Percentiles rank a stretch among this genome's conserved stretches.
Evolutionary conservation across 2,888 invertebrate species (phyloP).

Genomic region (Drosophila histrio): DNA sequence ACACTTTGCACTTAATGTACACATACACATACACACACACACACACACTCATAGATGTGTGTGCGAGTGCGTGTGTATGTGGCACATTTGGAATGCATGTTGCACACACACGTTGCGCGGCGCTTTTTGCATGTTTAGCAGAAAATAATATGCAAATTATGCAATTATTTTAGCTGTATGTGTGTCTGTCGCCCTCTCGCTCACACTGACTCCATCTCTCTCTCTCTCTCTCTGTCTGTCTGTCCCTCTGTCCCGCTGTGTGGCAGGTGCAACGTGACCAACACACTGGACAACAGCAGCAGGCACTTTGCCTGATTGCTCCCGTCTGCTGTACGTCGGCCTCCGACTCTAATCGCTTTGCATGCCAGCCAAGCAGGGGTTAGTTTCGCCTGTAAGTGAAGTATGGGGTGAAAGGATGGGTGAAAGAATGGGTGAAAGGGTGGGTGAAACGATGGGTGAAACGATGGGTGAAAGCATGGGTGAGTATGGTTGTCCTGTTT

Average conservation of each 20-base stretch:
- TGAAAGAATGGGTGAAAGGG: not conserved
- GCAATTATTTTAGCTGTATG: slow-evolving; percentile 77
- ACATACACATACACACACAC: slow-evolving; percentile 32
- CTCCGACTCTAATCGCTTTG: slow-evolving; percentile 68
- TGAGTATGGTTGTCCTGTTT: not conserved
- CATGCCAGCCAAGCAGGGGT: slow-evolving; percentile 31
- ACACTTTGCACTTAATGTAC: slow-evolving; percentile 78
- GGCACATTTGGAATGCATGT: slow-evolving; percentile 69
- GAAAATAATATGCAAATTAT: slow-evolving; percentile 81
- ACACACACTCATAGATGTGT: not conserved
- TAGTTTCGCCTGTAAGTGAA: not conserved
- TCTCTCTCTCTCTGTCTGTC: not conserved
- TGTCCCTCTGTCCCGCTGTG: slow-evolving; percentile 19
- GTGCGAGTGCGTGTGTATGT: not conserved
- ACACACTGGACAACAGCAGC: slow-evolving; percentile 49
- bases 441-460: too few relatives aligned
- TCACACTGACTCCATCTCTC: not conserved
- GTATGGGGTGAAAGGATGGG: not conserved
- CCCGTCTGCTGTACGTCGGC: slow-evolving; percentile 71
- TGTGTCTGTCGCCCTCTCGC: slow-evolving; percentile 23
- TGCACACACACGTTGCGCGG: slow-evolving; percentile 68
- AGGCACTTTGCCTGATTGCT: slow-evolving; percentile 78
- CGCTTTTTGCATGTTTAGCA: slow-evolving; percentile 79
- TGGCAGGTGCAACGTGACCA: slow-evolving; percentile 64
- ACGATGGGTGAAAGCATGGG: not conserved